These are phyloP conservation scores for Amphiprion percula DNA, from an alignment of 2,113 vertebrate genomes.

Conservation along the genomic window DNA sequence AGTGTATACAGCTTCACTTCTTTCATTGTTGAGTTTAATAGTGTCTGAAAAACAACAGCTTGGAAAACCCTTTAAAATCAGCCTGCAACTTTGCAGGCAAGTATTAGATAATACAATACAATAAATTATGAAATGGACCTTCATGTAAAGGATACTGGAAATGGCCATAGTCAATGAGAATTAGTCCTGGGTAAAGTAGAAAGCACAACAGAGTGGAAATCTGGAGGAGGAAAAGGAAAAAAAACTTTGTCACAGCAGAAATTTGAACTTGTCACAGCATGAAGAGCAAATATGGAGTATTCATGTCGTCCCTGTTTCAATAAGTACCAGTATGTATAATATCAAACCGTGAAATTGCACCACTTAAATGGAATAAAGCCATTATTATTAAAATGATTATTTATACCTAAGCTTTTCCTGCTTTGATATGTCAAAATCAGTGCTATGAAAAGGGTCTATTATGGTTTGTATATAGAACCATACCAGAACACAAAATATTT, in stretches of 20 bases:
- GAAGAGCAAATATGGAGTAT: background rate
- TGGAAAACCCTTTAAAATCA: background rate
- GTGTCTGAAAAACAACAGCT: background rate
- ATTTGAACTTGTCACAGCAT: background rate
- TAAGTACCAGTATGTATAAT: background rate
- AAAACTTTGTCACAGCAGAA: background rate
- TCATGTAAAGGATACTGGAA: slow-evolving; percentile 97
- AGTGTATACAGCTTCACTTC: background rate
- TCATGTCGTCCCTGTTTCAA: no score
- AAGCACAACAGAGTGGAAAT: slow-evolving; percentile 88
- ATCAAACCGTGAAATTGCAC: background rate
- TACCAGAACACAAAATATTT: background rate
- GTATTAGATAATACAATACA: background rate
- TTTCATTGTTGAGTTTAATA: background rate
- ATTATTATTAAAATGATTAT: background rate
- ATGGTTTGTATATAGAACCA: background rate
- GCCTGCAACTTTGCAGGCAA: no score
- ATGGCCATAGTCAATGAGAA: slow-evolving; percentile 97
- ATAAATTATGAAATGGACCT: background rate
- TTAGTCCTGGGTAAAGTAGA: slow-evolving; percentile 95
- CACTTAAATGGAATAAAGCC: background rate
- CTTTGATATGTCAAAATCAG: no score
- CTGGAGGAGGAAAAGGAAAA: slow-evolving; percentile 72
- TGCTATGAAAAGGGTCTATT: background rate
- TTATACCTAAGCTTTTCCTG: no score